Base-by-base conservation (phyloP, 1,140 invertebrate genomes). In the Tetragonula clypearis region DNA sequence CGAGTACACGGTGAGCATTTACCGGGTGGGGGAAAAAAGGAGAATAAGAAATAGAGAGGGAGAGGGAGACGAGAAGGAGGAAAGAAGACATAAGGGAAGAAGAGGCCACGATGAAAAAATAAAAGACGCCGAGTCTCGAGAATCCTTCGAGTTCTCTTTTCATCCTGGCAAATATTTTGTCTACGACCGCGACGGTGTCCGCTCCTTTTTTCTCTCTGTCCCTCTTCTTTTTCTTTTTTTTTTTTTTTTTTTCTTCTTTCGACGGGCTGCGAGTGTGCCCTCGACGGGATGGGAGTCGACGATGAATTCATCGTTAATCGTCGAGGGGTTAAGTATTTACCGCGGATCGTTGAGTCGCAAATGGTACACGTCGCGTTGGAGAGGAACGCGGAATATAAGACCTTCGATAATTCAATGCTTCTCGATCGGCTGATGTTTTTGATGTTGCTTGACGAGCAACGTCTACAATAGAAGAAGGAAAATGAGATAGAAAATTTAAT, bases 231-330 rank as follows among this genome's bases (percentile, higher is more conserved):
- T 41, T 5, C 5, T 41, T 41, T 5, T 41, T 8, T 41, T 6
- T 62, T 12, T 2, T 71, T 77, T 77, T 41, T 6, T 62, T 12
- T 2, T 71, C 72, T 77, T 66, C 75, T 65, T 17, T 11, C 30
- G 11, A 62, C 60, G 23, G 30, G 19, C 68, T 23, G 19, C 74
- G 23, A 23, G 58, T 56, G 26, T 41, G 56, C 30, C 21, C 56
- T 62, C n/a, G n/a, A n/a, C n/a, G n/a, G 30, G 30, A 76, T 30
- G 12, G 0, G 3, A 19, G 35, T 21, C 23, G 23, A 79, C 65
- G 66, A 68, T 55, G 87, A 83, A 88, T 88, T 88, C 77, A 56
- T 86, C 88, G 80, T 88, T 89, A 88, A 89, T 88, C 73, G 87
- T 81, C 80, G 76, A 69, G 60, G 41, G 80, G 55, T 86, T 76